phyloP scores from a whole-genome alignment of 2,113 vertebrate species.

The Typhlomys cinereus region DNA sequence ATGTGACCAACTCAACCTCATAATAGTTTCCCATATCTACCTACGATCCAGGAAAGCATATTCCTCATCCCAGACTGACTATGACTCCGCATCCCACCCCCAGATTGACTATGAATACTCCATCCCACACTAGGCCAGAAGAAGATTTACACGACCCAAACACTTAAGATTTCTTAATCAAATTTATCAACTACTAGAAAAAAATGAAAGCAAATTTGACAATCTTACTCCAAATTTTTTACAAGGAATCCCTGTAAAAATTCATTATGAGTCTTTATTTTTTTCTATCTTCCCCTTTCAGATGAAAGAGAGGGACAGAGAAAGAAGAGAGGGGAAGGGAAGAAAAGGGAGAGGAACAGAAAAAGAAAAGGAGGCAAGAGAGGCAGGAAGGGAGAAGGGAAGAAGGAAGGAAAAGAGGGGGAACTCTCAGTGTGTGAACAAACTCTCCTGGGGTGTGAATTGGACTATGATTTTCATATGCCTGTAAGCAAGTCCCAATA shows the following conservation, averaged over 20 bases:
- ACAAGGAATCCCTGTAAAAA: not conserved
- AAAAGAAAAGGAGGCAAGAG: no score
- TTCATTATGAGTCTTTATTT: slow-evolving; percentile 9
- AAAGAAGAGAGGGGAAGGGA: no score
- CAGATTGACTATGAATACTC: not conserved
- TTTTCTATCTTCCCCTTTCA: not conserved
- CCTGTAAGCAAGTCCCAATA: not conserved
- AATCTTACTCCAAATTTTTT: not conserved
- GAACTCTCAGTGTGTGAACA: not conserved
- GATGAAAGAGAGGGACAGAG: not conserved
- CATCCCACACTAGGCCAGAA: not conserved
- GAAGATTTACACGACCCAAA: not conserved
- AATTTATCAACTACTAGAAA: slow-evolving; percentile 17
- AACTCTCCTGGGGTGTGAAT: not conserved
- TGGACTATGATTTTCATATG: not conserved
- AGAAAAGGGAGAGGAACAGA: rapidly evolving
- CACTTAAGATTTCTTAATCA: not conserved
- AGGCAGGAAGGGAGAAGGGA: not conserved
- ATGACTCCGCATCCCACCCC: rapidly evolving
- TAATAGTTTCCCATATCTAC: not conserved
- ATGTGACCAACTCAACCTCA: not conserved
- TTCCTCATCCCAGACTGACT: not conserved
- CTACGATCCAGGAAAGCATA: not conserved
- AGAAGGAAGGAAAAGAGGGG: not conserved
- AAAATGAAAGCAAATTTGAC: slow-evolving; percentile 35